Base-by-base conservation (phyloP, 2,113 vertebrate species). In the Synodontis membranacea region DNA sequence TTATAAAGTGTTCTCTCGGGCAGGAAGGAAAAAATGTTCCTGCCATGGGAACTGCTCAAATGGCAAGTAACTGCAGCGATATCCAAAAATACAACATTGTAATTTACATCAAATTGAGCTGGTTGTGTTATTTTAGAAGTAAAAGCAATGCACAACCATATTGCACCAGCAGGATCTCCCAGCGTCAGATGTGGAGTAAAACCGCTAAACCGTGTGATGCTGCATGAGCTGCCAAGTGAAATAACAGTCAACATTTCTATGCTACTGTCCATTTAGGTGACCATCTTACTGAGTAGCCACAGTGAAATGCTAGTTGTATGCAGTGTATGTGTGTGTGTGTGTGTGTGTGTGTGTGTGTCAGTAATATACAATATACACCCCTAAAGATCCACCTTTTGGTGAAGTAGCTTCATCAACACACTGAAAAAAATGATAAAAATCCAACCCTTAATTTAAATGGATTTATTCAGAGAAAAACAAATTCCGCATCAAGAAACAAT, bases 191-290 rank as follows among this genome's bases (percentile, higher is more conserved):
- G 15, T 84, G 54, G 21, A 76, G 56, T 46, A 31, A 39, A 50
- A 62, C 54, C 5, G 0, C 48, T 12, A 82, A 68, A 76, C 83
- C 70, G 60, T 28, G 50, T n/a, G 54, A 82, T 56, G 50, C 25
- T 74, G 37, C 37, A 74, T 42, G 42, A 85, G 46, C 89, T 84
- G 87, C 87, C 84, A 82, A 79, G 84, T 84, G 81, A 81, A 84
- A 84, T 58, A 85, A 64, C 58, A 68, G 56, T 81, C 66, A 39
- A 44, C n/a, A 23, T 34, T 79, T 68, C 66, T 78, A 46, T 17
- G 42, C 44, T 74, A 58, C 46, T 72, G 64, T 64, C 44, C 37
- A 42, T 84, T 31, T 83, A 54, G 28, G 83, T 85, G 72, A 70
- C 80, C 70, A 44, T 60, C 79, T 78, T 39, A 58, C n/a, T 25